phyloP scores from a whole-genome alignment of 2,888 invertebrate species.

The Agrochola lota region DNA sequence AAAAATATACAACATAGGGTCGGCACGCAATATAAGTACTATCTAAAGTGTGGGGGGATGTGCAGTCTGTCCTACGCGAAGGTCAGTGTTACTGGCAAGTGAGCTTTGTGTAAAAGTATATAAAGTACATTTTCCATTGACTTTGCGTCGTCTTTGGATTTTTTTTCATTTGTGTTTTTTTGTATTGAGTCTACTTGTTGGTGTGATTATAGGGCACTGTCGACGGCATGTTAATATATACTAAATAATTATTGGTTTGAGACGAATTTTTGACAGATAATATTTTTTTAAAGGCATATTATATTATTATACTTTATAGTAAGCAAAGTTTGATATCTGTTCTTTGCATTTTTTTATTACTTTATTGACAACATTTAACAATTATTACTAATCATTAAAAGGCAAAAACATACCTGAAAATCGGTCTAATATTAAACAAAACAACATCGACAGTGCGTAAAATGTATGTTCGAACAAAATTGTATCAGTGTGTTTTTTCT shows the following conservation, averaged over 20 bases:
- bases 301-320: background rate
- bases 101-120: conserved; percentile 71
- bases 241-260: background rate
- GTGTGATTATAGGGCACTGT: conserved; percentile 53
- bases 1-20: conserved; percentile 57
- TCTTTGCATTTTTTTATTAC: background rate
- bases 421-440: background rate
- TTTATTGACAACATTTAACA: background rate
- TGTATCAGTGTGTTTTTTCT: conserved; percentile 71
- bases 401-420: background rate
- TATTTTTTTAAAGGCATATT: background rate
- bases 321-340: background rate
- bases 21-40: conserved; percentile 65
- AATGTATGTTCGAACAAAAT: conserved; percentile 72
- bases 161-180: conserved; percentile 39
- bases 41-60: conserved; percentile 79
- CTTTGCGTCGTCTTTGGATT: conserved; percentile 50
- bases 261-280: background rate
- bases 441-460: conserved; percentile 71
- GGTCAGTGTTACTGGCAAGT: conserved; percentile 80
- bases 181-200: conserved; percentile 49
- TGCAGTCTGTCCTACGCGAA: conserved; percentile 79
- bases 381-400: background rate
- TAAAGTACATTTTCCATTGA: conserved; percentile 63
- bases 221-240: conserved; percentile 23